phyloP scores from a whole-genome alignment of 64 coral and sea anemone genomes.

The Dendronephthya gigantea region DNA sequence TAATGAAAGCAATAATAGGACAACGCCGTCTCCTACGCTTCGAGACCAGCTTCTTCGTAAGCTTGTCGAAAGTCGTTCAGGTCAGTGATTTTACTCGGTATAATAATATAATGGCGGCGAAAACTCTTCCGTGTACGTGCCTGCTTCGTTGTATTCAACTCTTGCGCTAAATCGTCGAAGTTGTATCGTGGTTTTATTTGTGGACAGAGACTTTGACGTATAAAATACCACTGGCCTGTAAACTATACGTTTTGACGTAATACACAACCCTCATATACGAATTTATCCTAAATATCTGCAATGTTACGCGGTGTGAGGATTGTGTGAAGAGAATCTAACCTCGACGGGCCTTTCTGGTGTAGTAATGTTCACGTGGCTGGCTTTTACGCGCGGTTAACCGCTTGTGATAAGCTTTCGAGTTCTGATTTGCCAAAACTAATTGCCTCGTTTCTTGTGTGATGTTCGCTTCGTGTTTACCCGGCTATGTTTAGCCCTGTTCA shows the following conservation, averaged over 20 bases:
- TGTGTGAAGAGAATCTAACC: no score
- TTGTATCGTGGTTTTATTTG: background rate
- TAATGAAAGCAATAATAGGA: background rate
- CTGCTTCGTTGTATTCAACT: background rate
- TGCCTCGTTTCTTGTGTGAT: background rate
- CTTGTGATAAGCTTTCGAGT: background rate
- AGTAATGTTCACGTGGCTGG: background rate
- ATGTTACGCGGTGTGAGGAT: no score
- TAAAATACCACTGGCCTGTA: background rate
- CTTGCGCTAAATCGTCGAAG: background rate
- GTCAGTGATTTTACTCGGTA: background rate
- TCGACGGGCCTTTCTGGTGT: background rate
- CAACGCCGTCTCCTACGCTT: background rate
- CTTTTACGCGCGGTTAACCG: background rate
- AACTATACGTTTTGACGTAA: background rate
- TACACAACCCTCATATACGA: background rate
- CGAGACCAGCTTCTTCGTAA: conserved; percentile 10
- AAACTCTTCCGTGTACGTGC: background rate
- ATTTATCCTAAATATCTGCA: background rate
- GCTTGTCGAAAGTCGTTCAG: conserved; percentile 8
- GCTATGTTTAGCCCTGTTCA: background rate
- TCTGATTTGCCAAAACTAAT: background rate
- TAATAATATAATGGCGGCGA: background rate
- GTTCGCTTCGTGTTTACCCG: background rate
- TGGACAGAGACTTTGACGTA: no score